Base-by-base conservation (phyloP, 2,888 invertebrate species). In the Cordilura impudica region DNA sequence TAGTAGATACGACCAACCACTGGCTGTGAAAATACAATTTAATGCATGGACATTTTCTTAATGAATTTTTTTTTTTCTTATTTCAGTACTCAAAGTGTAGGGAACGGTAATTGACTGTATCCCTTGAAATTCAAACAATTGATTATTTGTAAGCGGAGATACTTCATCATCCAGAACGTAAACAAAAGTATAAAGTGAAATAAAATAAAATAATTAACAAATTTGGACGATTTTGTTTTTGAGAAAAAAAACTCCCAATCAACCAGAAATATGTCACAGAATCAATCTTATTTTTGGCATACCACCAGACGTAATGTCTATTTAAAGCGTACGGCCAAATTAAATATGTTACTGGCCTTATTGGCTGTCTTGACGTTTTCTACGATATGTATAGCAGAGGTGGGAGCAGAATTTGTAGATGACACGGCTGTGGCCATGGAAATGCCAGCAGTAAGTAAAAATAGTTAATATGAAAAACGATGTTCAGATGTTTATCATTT, bases 271-370 rank as follows among this genome's bases (percentile, higher is more conserved):
- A 88, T 88, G 88, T 89, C 89, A 82, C 89, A 88, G 85, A 88
- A 88, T 82, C 88, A 88, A 84, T 88, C 89, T 73, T 89, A 88
- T 83, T 88, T 88, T 84, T 88, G 88, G 88, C 88, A 88, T 66
- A 89, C 89, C 63, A 88, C 89, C 81, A 88, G 86, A 83, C 85
- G 85, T 77, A 88, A 88, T 85, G 89, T 89, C 82, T 88, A 87
- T 82, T 85, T 88, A 63, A 89, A 88, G 79, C 85, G 88, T 18
- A 83, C 87, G 5, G 88, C 88, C 72, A 88, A 87, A 82, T 86
- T 86, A 81, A 88, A 87, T 54, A 84, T 89, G 84, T 74, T 88
- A 8, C 67, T 88, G 82, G 88, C 87, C 2, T 76, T 88, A 10
- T 84, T 89, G 85, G 86, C 86, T 23, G 85, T 88, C 73, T 82